Evolutionary conservation across 2,888 invertebrate genomes (phyloP).

Genomic region (Celastrina argiolus): DNA sequence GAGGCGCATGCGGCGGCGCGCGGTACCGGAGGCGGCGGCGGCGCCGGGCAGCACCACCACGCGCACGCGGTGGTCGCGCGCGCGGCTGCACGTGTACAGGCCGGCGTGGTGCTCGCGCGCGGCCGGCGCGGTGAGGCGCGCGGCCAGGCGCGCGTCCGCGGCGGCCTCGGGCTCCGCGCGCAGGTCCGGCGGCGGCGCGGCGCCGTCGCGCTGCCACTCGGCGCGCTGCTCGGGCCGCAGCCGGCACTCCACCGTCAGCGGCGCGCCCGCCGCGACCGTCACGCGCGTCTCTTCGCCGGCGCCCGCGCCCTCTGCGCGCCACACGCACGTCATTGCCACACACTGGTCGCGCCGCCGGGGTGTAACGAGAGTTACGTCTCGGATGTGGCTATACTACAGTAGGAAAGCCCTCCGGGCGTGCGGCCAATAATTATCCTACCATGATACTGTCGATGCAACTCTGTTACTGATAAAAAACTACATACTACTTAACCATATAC

Average conservation of each 20-base stretch:
- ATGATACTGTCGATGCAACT: no score
- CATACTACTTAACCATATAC: no score
- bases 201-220: conserved; percentile 45
- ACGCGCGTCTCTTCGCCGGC: conserved; percentile 40
- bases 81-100: conserved; percentile 53
- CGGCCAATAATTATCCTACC: background rate
- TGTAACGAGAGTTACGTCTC: background rate
- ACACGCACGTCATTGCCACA: conserved; percentile 21
- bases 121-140: conserved; percentile 46
- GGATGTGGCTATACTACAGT: background rate
- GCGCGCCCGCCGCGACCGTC: conserved; percentile 54
- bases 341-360: conserved; percentile 1
- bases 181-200: conserved; percentile 45
- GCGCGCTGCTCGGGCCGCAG: conserved; percentile 48
- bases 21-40: conserved; percentile 32
- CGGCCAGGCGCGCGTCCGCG: conserved; percentile 40
- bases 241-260: conserved; percentile 58
- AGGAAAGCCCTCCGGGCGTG: background rate
- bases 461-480: no score
- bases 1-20: conserved; percentile 33
- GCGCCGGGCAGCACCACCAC: conserved; percentile 42
- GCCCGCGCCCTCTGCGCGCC: conserved; percentile 28
- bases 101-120: conserved; percentile 51
- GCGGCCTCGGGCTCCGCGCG: conserved; percentile 39
- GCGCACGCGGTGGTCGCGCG: conserved; percentile 47